Evolutionary conservation across 92 coral and sea anemone genomes (phyloP).

Genomic region (Porites divaricata): DNA sequence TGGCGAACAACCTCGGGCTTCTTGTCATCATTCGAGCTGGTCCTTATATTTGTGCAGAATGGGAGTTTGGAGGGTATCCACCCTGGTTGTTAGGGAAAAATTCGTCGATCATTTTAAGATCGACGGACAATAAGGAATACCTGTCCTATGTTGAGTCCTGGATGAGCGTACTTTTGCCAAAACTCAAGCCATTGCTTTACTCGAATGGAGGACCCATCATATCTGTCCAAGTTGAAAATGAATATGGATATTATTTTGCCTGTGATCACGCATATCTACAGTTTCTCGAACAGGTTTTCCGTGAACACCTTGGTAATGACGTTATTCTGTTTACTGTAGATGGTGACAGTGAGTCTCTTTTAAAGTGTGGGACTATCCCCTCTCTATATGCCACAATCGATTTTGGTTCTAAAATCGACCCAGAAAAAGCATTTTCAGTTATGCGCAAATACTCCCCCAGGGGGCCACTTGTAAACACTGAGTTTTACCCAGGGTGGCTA

Average conservation of each 20-base stretch:
- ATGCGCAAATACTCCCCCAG: conserved; percentile 80
- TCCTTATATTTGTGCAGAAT: conserved; percentile 95
- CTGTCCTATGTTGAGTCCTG: conserved; percentile 84
- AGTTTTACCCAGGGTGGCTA: conserved; percentile 96
- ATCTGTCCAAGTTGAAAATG: conserved; percentile 89
- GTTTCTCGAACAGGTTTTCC: conserved; percentile 79
- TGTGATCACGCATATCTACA: conserved; percentile 87
- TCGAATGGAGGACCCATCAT: conserved; percentile 93
- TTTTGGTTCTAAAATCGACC: conserved; percentile 79
- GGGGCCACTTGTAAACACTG: conserved; percentile 95
- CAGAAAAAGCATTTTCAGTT: conserved; percentile 63
- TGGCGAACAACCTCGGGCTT: conserved; percentile 86
- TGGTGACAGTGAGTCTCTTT: conserved; percentile 42
- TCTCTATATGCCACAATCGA: conserved; percentile 91
- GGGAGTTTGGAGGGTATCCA: conserved; percentile 99
- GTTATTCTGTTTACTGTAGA: conserved; percentile 86
- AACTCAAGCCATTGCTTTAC: conserved; percentile 79
- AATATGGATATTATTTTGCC: conserved; percentile 76
- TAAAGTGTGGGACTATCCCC: conserved; percentile 83
- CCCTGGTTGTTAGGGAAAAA: conserved; percentile 90
- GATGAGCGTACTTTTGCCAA: conserved; percentile 87
- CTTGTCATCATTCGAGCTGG: conserved; percentile 90
- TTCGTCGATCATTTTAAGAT: conserved; percentile 78
- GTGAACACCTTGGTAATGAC: conserved; percentile 77
- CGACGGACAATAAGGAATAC: conserved; percentile 73